phyloP scores from a whole-genome alignment of 2,113 vertebrate genomes.

The Loxodonta africana region DNA sequence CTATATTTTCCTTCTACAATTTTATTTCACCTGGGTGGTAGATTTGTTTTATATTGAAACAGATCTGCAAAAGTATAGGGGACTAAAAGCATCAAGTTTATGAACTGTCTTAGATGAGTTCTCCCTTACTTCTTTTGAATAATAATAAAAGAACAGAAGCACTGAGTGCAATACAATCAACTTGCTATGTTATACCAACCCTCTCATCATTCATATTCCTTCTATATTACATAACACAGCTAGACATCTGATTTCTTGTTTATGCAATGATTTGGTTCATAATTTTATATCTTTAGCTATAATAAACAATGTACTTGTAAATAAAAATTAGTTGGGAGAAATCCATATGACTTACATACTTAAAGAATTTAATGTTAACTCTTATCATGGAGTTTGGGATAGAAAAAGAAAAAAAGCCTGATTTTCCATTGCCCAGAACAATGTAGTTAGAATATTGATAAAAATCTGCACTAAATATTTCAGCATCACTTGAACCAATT shows the following conservation, averaged over 20 bases:
- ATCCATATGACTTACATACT: neutral
- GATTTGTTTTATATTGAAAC: conserved; percentile 52
- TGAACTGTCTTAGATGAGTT: neutral
- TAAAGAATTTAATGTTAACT: neutral
- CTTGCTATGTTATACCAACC: neutral
- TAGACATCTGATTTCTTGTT: neutral
- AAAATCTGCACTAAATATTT: neutral
- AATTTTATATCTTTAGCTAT: neutral
- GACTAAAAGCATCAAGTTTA: neutral
- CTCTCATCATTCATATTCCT: neutral
- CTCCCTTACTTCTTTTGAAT: conserved; percentile 38
- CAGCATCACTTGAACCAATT: neutral
- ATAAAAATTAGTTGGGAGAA: neutral
- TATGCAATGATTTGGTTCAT: neutral
- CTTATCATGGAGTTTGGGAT: neutral
- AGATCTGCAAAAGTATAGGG: conserved; percentile 53
- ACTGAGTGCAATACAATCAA: neutral
- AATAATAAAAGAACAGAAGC: neutral
- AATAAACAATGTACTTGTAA: neutral
- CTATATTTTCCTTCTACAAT: neutral
- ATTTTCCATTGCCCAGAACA: neutral
- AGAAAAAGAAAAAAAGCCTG: neutral
- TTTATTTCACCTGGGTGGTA: conserved; percentile 49
- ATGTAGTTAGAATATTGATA: neutral
- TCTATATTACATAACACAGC: neutral